These are phyloP conservation scores for Pelodiscus sinensis DNA, from an alignment of 2,113 vertebrate genomes.

Conservation along the genomic window DNA sequence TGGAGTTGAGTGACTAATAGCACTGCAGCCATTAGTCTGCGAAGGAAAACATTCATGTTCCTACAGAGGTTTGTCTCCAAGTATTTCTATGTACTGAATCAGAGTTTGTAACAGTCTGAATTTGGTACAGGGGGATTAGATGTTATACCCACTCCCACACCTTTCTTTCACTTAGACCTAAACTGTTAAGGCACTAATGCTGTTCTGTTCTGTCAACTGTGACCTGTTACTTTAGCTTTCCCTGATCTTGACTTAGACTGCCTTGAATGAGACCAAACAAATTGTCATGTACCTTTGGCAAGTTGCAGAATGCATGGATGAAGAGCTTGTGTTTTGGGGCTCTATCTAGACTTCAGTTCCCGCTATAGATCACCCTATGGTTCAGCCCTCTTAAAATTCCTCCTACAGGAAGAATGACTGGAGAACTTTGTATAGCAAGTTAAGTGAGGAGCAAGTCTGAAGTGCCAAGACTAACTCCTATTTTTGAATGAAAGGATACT, in stretches of 20 bases:
- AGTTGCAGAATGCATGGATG: conserved; percentile 19
- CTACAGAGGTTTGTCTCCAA: not conserved
- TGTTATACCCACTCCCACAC: not conserved
- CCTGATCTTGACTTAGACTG: not conserved
- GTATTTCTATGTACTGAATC: conserved; percentile 50
- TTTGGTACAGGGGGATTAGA: not conserved
- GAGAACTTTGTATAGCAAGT: not conserved
- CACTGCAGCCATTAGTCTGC: not conserved
- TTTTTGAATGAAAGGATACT: no score
- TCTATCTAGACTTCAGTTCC: not conserved
- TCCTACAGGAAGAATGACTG: conserved; percentile 24
- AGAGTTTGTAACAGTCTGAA: not conserved
- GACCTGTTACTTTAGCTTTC: not conserved
- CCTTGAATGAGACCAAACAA: not conserved
- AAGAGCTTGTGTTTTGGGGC: conserved; percentile 10
- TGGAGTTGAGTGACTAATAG: not conserved
- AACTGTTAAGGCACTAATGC: not conserved
- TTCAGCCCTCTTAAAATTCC: conserved; percentile 36
- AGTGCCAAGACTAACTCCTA: conserved; percentile 23
- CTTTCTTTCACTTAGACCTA: not conserved
- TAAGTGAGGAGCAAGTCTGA: not conserved
- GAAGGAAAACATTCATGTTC: not conserved
- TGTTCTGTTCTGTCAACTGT: not conserved
- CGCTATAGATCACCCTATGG: not conserved
- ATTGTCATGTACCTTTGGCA: not conserved